phyloP scores from a whole-genome alignment of 1,140 invertebrate species.

The Eriosoma lanigerum region DNA sequence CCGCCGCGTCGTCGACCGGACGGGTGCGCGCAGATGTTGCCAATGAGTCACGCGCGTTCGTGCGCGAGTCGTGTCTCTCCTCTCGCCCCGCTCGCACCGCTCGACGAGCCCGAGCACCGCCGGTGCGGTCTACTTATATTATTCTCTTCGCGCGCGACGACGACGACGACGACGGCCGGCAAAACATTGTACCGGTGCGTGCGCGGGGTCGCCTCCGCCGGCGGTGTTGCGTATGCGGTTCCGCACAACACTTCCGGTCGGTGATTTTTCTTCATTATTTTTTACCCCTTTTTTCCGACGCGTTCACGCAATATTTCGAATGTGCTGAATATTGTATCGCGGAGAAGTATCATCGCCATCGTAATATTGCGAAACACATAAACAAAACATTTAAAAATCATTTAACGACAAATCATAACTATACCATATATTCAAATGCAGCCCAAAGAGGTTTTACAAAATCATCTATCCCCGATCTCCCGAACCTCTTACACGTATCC shows the following conservation, averaged over 20 bases:
- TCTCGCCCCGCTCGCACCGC: neutral
- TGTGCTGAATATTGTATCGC: too few relatives aligned
- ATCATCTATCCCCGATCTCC: too few relatives aligned
- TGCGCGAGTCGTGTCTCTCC: slow-evolving; percentile 38
- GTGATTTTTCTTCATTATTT: neutral
- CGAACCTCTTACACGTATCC: too few relatives aligned
- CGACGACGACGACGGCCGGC: neutral
- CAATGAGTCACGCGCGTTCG: slow-evolving; percentile 49
- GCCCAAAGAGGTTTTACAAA: too few relatives aligned
- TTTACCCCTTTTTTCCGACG: too few relatives aligned
- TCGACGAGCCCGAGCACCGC: neutral
- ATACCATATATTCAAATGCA: too few relatives aligned
- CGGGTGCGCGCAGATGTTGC: slow-evolving; percentile 51
- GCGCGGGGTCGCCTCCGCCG: neutral
- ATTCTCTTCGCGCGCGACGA: neutral
- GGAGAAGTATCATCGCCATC: too few relatives aligned
- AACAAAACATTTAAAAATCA: too few relatives aligned
- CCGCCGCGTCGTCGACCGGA: too few relatives aligned
- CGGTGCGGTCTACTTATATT: neutral
- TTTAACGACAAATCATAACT: too few relatives aligned
- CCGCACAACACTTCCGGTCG: slow-evolving; percentile 6
- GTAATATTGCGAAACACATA: too few relatives aligned
- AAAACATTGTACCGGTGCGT: neutral
- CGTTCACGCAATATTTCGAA: too few relatives aligned
- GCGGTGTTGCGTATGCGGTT: neutral